Conservation (phyloP, 37 sponge, comb jelly and placozoan species). For the Aphrocallistes beatrix region DNA sequence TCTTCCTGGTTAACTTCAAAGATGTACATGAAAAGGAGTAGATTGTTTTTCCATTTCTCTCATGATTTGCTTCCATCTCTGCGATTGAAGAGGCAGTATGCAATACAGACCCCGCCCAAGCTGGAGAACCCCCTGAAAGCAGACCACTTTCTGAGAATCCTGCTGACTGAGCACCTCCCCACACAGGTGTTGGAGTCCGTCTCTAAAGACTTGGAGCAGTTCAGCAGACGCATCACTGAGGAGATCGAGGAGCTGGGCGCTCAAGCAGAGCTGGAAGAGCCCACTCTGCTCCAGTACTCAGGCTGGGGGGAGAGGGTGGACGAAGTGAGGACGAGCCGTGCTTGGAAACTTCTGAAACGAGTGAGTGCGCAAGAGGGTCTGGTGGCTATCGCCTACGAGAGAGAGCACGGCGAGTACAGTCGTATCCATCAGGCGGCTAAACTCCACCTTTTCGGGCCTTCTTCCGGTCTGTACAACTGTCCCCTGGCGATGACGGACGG, state of each 20-base stretch:
- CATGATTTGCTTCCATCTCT: no score
- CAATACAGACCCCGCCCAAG: constrained; percentile 37
- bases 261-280: constrained; percentile 58
- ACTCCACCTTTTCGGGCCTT: constrained; percentile 58
- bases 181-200: constrained; percentile 9
- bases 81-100: no score
- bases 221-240: constrained; percentile 43
- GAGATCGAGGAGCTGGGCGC: constrained; percentile 62
- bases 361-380: constrained; percentile 81
- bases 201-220: constrained; percentile 44
- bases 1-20: not conserved
- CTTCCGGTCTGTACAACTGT: constrained; percentile 88
- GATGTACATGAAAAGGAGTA: no score
- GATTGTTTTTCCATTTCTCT: no score
- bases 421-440: constrained; percentile 64
- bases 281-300: constrained; percentile 42
- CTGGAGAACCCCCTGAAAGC: constrained; percentile 39
- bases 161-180: constrained; percentile 4
- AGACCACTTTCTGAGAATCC: constrained; percentile 36
- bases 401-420: constrained; percentile 49
- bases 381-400: constrained; percentile 59
- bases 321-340: constrained; percentile 46
- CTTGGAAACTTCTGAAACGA: constrained; percentile 63
- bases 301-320: constrained; percentile 76
- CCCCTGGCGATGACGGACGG: constrained; percentile 99